These are phyloP conservation scores for Zaprionus capensis DNA, from an alignment of 1,140 invertebrate genomes.

Conservation along the genomic window DNA sequence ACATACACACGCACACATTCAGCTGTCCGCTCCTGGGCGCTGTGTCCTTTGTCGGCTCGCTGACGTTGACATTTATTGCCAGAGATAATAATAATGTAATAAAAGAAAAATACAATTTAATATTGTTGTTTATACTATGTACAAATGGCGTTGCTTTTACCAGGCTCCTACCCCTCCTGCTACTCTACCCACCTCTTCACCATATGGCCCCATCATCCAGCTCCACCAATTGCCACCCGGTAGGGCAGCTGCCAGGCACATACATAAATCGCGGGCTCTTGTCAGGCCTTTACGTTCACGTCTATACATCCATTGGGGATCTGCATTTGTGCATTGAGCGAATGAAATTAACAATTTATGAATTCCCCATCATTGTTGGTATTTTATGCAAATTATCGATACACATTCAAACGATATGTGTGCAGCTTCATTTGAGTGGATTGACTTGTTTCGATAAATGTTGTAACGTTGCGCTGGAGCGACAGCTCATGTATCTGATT, in stretches of 20 bases:
- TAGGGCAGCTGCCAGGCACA: conserved; percentile 15
- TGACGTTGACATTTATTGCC: conserved; percentile 83
- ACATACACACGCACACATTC: conserved; percentile 43
- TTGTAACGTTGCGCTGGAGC: conserved; percentile 58
- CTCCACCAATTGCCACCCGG: not conserved
- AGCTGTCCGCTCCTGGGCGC: conserved; percentile 38
- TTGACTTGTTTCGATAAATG: conserved; percentile 48
- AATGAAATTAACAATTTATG: conserved; percentile 66
- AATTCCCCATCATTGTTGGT: conserved; percentile 43
- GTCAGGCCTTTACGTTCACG: conserved; percentile 10
- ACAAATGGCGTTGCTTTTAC: conserved; percentile 45
- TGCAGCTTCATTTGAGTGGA: not conserved
- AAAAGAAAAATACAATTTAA: conserved; percentile 82
- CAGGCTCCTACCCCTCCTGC: not conserved
- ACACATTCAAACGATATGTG: conserved; percentile 23
- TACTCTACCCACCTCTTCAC: not conserved
- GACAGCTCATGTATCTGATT: conserved; percentile 41
- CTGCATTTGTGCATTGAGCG: conserved; percentile 29
- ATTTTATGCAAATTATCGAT: conserved; percentile 59
- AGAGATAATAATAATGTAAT: conserved; percentile 83
- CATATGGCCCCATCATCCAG: conserved; percentile 39
- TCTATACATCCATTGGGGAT: conserved; percentile 14
- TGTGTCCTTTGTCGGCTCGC: conserved; percentile 64
- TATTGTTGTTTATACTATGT: conserved; percentile 81
- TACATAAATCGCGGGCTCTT: conserved; percentile 29